Conservation (phyloP, 2,113 vertebrate genomes). For the Chunga burmeisteri region DNA sequence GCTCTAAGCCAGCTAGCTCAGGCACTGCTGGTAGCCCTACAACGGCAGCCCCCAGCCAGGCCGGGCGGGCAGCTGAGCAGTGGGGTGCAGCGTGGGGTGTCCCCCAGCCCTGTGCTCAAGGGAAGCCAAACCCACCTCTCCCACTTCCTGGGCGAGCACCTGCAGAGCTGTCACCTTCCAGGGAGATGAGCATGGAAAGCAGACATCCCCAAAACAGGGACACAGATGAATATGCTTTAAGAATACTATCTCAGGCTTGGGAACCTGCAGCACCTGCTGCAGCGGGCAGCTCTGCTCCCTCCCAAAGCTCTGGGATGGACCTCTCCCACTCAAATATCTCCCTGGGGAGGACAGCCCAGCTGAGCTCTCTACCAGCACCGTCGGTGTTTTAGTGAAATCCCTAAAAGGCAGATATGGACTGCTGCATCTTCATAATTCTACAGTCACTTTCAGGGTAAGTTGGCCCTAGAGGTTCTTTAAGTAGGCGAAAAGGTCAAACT, state of each 20-base stretch:
- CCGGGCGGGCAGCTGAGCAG: not conserved
- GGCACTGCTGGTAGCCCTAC: not conserved
- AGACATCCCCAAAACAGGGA: not conserved
- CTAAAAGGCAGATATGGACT: not conserved
- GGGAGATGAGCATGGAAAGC: not conserved
- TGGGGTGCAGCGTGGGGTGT: not conserved
- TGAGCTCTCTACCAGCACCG: not conserved
- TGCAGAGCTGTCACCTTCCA: not conserved
- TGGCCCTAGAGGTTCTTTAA: not conserved
- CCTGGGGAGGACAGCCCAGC: not conserved
- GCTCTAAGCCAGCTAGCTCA: not conserved
- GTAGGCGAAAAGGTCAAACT: not conserved
- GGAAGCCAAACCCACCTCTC: not conserved
- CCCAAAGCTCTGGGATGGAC: not conserved
- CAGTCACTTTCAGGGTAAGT: not conserved
- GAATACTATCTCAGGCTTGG: not conserved
- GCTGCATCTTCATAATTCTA: not conserved
- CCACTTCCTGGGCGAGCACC: accelerated
- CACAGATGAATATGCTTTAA: accelerated
- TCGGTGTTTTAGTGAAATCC: not conserved
- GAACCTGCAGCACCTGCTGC: not conserved
- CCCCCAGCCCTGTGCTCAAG: not conserved
- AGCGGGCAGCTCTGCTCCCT: not conserved
- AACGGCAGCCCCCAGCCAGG: not conserved
- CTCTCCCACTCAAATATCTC: not conserved